These are phyloP conservation scores for Alethe castanea DNA, from an alignment of 2,113 vertebrate species.

Conservation along the genomic window DNA sequence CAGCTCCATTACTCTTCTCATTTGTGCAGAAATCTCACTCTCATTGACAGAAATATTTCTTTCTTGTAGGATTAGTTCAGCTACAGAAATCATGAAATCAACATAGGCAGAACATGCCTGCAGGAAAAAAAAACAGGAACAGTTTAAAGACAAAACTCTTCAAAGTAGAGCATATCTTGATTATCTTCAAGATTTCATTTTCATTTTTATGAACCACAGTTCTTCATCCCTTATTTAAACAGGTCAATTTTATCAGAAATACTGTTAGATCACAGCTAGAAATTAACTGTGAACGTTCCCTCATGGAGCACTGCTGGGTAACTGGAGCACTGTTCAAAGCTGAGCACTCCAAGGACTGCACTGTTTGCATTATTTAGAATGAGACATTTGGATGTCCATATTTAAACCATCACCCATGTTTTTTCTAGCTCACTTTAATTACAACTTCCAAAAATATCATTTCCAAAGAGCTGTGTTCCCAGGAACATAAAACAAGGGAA, in stretches of 20 bases:
- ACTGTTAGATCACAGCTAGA: background rate
- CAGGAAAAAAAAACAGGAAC: background rate
- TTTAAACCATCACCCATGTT: background rate
- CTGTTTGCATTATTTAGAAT: background rate
- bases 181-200: background rate
- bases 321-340: background rate
- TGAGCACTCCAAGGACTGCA: background rate
- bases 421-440: slow-evolving; percentile 44
- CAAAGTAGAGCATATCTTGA: background rate
- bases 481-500: background rate
- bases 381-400: background rate
- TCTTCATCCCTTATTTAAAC: background rate
- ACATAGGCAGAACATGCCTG: slow-evolving; percentile 89
- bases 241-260: background rate
- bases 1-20: slow-evolving; percentile 82
- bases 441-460: slow-evolving; percentile 6
- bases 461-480: slow-evolving; percentile 19
- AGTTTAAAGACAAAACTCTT: background rate
- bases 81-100: slow-evolving; percentile 89
- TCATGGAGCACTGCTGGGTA: background rate
- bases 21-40: slow-evolving; percentile 73
- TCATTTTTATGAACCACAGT: background rate
- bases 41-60: slow-evolving; percentile 71
- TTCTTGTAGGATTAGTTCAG: slow-evolving; percentile 84
- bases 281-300: background rate